Base-by-base conservation (phyloP, 2,888 invertebrate genomes). In the Helobdella robusta region DNA sequence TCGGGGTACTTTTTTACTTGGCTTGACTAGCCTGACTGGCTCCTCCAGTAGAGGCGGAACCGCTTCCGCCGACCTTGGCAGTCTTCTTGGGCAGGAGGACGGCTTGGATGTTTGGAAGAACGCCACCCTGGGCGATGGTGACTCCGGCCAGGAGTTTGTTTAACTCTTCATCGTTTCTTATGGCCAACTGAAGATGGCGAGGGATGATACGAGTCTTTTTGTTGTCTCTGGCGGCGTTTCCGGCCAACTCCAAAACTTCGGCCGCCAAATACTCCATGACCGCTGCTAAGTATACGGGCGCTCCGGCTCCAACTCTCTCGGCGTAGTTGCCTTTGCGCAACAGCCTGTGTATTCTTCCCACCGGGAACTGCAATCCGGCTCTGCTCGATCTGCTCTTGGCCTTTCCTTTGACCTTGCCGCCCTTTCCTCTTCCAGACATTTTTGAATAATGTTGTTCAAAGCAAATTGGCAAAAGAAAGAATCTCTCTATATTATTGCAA, bases 101-200 rank as follows among this genome's bases (percentile, higher is more conserved):
- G 3, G 86, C 83, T 73, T 87, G 86, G 71, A 89, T 88, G 74
- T 86, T 86, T 0, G 89, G 89, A 74, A 90, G 77, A 0, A 89
- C 89, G 72, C 89, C 90, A 66, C 89, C 89, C 78, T 89, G 86
- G 30, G 88, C 85, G 75, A 90, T 89, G 32, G 88, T 88, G 1
- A 89, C 88, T 46, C 86, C 86, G 0, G 84, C 83, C 1, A 90
- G 78, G 59, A 89, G 80, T 76, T 85, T 86, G 77, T 87, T 87
- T 73, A 90, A 80, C 74, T 89, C 89, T 73, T 88, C 87, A 76
- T 89, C 89, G 76, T 88, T 88, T 20, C 86, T 82, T 59, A 89
- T 85, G 23, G 88, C 88, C 70, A 89, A 75, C 75, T 89, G 86
- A 30, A 89, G 81, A 77, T 88, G 88, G 52, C 88, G 83, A 0